Evolutionary conservation across 1,140 invertebrate genomes (phyloP), one percentile per base, ranked within the genome.

Genomic region (Pemphigus obesinymphae): DNA sequence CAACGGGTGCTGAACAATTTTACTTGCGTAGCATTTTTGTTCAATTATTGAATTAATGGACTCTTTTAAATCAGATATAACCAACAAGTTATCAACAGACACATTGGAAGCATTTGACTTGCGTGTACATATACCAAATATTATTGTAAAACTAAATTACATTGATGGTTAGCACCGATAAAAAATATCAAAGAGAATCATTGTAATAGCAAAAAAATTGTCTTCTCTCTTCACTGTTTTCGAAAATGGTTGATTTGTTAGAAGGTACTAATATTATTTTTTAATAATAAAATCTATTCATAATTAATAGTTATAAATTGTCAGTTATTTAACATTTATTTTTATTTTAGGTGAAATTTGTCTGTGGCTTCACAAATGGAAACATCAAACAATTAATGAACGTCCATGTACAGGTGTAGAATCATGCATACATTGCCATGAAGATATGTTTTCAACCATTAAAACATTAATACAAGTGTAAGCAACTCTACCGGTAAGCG

Each of bases 391-490:
- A 4, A 20, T 20, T n/a, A 50, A 15, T 6, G 48, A 50, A 50
- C 48, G 48, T 50, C 48, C 48, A 50, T 50, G 17, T 50, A 50
- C 17, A 53, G 50, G n/a, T n/a, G n/a, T n/a, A n/a, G n/a, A n/a
- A n/a, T n/a, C n/a, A n/a, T n/a, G n/a, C n/a, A n/a, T n/a, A n/a
- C n/a, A n/a, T n/a, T n/a, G n/a, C n/a, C n/a, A n/a, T n/a, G n/a
- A n/a, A n/a, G n/a, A n/a, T n/a, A n/a, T n/a, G n/a, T n/a, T n/a
- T n/a, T n/a, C n/a, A n/a, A n/a, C n/a, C n/a, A n/a, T n/a, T n/a
- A n/a, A n/a, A n/a, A n/a, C n/a, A n/a, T n/a, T n/a, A n/a, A n/a
- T 87, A 97, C 95, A 1, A 95, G 96, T 82, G 96, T 92, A 43
- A 43, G 0, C 37, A 43, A 72, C 68, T 43, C 6, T 72, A 48